Evolutionary conservation across 2,797 vertebrate genomes (phyloP), one percentile per base, ranked within the genome.

Genomic region (Schizopygopsis pylzovi): DNA sequence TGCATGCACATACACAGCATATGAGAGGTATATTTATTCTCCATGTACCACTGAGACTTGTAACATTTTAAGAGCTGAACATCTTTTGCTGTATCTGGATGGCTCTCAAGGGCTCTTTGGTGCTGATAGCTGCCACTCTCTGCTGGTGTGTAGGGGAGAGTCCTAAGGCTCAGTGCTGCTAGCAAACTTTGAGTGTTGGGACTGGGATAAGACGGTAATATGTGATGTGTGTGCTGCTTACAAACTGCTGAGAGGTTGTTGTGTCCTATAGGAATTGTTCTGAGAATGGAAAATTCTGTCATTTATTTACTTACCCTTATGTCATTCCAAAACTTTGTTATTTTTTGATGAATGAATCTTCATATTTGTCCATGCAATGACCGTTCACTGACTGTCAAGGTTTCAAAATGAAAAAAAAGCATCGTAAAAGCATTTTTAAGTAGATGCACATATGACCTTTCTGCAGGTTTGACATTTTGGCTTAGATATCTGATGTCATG

Each of bases 111-210:
- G 49, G 85, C 72, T 84, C 67, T 81, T 79, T 82, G 82, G 47
- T 84, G 43, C 85, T 88, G 81, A 86, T 85, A 81, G 82, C 87
- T 87, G 85, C 79, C 82, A 54, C 65, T 78, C 22, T 86, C 28
- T 76, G 77, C 81, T 22, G n/a, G 76, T 59, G 71, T 87, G 83
- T 52, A 37, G 39, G 65, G 68, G 22, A 83, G 56, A 72, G 47
- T 76, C 70, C 33, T 41, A 76, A 18, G 76, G 73, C 43, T 70
- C 88, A 75, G 63, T 18, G 56, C 61, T 72, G 45, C 43, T 10
- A 43, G 37, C 43, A 65, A 85, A 68, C 76, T 71, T 73, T 73
- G 49, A 47, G 20, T 13, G 18, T 15, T 47, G 45, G 70, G 49
- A 59, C 72, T 88, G 87, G 65, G 59, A 59, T n/a, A 28, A 59